Base-by-base conservation (phyloP, 1,140 invertebrate species). In the Globodera rostochiensis region DNA sequence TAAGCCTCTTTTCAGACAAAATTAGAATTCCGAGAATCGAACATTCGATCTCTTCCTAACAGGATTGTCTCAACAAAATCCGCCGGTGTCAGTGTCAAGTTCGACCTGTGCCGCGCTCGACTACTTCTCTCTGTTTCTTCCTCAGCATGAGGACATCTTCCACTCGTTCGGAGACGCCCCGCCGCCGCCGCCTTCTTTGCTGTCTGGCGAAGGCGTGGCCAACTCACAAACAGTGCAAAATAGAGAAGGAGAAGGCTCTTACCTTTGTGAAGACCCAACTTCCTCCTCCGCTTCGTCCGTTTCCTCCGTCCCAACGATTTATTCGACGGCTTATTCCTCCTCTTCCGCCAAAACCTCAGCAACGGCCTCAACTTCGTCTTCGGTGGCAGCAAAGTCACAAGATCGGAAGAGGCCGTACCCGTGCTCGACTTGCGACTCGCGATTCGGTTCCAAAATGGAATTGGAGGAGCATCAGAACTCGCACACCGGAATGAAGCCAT, bases 401-500 rank as follows among this genome's bases (percentile, higher is more conserved):
- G 88, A 89, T 64, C 83, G 88, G 11, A 89, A 89, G 73, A 82
- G 88, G 53, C 88, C 88, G 47, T 89, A 89, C 64, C 88, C 88
- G 9, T 89, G 88, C 71, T 85, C 82, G 21, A 71, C 86, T n/a
- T 89, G 88, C 78, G 75, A 86, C 13, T 90, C 86, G 8, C 69
- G 79, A 45, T 89, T 89, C 78, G 88, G 88, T 6, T 89, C 88
- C 36, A 90, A 90, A 80, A 90, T 89, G 89, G 88, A 89, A 74
- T 76, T 89, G 21, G 88, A 89, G 73, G 88, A 89, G 74, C 88
- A 89, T 79, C 86, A 89, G 75, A 89, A 89, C 81, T 87, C 85
- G 25, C 88, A 89, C 74, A 90, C 88, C 7, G 88, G 87, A 9
- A 53, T 80, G 73, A 88, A 88, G 53, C 87, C 87, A 8, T 89